Evolutionary conservation across 2,797 vertebrate species (phyloP).

Genomic region (Amblyopsis hoosieri): DNA sequence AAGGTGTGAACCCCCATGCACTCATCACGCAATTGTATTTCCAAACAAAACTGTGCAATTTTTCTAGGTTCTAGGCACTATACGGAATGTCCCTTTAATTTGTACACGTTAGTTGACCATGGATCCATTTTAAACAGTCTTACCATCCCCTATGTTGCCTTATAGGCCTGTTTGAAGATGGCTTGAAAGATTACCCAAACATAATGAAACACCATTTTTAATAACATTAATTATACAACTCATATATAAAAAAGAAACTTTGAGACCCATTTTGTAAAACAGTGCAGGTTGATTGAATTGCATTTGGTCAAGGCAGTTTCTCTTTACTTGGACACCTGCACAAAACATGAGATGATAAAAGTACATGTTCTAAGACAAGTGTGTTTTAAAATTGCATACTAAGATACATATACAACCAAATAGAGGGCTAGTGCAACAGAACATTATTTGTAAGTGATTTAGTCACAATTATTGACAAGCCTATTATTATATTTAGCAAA

Average conservation of each 20-base stretch:
- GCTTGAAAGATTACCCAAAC: conserved; percentile 49
- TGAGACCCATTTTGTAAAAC: conserved; percentile 52
- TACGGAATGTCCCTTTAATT: no score
- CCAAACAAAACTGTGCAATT: no score
- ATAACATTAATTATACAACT: conserved; percentile 54
- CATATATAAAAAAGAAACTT: conserved; percentile 33
- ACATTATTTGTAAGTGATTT: neutral
- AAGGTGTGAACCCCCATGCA: no score
- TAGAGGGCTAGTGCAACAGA: conserved; percentile 28
- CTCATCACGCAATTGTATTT: no score
- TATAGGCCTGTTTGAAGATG: conserved; percentile 20
- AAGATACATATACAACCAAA: conserved; percentile 18
- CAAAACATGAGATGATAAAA: conserved; percentile 64
- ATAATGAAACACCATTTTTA: conserved; percentile 26
- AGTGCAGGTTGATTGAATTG: conserved; percentile 54
- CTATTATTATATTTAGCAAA: no score
- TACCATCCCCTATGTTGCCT: conserved; percentile 12
- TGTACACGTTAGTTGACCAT: neutral
- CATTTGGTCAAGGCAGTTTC: conserved; percentile 14
- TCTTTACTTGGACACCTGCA: conserved; percentile 37
- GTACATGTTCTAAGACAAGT: conserved; percentile 7
- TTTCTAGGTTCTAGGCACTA: no score
- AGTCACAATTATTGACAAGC: neutral
- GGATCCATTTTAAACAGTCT: conserved; percentile 11
- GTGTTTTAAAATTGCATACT: conserved; percentile 27